A percentile compares a stretch with the other conserved stretches of the same genome.
Evolutionary conservation across 1,140 invertebrate genomes (phyloP).

Genomic region (Magallana angulata): DNA sequence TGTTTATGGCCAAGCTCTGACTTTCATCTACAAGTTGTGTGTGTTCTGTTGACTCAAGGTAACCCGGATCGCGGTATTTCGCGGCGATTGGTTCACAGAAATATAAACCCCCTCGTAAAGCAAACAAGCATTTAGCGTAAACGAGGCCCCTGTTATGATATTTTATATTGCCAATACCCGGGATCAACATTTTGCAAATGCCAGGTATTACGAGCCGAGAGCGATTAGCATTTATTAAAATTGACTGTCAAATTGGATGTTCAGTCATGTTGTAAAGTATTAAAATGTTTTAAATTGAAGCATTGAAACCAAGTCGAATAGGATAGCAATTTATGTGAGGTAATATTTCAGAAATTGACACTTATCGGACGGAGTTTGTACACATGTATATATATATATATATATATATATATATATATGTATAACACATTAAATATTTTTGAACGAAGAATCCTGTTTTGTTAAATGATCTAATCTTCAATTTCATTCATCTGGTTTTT

Average conservation of each 20-base stretch:
- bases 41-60: constrained; percentile 10
- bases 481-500: too few species aligned
- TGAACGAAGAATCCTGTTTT: too few species aligned
- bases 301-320: neutral
- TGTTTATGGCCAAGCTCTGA: neutral
- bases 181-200: constrained; percentile 18
- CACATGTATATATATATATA: neutral
- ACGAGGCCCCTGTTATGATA: constrained; percentile 6
- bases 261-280: neutral
- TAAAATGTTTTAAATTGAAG: constrained; percentile 5
- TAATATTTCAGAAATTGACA: neutral
- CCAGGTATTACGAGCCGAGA: neutral
- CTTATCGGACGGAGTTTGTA: neutral
- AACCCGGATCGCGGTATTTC: neutral
- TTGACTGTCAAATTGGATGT: constrained; percentile 2
- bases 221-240: neutral
- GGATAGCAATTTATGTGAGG: neutral
- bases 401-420: neutral
- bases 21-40: neutral
- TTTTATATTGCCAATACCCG: constrained; percentile 31
- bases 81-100: constrained; percentile 21
- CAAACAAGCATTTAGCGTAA: constrained; percentile 6
- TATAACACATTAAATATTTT: neutral
- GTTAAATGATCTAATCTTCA: too few species aligned
- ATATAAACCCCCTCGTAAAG: constrained; percentile 14